Base-by-base conservation (phyloP, 2,797 vertebrate genomes). In the Garrulus glandarius region DNA sequence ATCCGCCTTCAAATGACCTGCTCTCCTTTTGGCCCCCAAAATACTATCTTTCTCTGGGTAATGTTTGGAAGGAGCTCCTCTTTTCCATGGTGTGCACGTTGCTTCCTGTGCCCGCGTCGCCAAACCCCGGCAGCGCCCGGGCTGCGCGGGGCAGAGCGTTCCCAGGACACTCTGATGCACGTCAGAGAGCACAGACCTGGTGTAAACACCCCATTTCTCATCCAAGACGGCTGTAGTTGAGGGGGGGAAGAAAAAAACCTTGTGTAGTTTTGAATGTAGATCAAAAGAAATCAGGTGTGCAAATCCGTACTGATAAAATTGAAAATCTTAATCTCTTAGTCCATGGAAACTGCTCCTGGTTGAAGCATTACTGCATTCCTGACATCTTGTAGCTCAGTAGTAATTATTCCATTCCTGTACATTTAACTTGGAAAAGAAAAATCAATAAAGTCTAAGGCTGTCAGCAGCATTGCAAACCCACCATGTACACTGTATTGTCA, bases 381-480 rank as follows among this genome's bases (percentile, higher is more conserved):
- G 96, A 93, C 96, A 92, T 93, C 92, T 87, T 93, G 61, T 97
- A 97, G 96, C 95, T 95, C 94, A 41, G 87, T 94, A 96, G 92
- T 61, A 89, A 95, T 96, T 95, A 92, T 36, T 87, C 95, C 83
- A 91, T 96, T 98, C 93, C 92, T 97, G 94, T 96, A 97, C 94
- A 93, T 96, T 97, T 97, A 97, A 97, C 96, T 87, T 90, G 91
- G 95, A 34, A 63, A 67, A 81, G 91, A 74, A 85, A 91, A 93
- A 82, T 87, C 93, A 91, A 41, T 97, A 74, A 84, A 93, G 87
- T 90, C 16, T 96, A 91, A 92, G 95, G 94, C 96, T 97, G 92
- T 96, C 97, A 95, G 95, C 93, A 97, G 95, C 94, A 76, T 87
- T 96, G 95, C 97, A 94, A 93, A 93, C 82, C 84, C 93, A 69